Base-by-base conservation (phyloP, 2,888 invertebrate species). In the Eupithecia dodoneata region DNA sequence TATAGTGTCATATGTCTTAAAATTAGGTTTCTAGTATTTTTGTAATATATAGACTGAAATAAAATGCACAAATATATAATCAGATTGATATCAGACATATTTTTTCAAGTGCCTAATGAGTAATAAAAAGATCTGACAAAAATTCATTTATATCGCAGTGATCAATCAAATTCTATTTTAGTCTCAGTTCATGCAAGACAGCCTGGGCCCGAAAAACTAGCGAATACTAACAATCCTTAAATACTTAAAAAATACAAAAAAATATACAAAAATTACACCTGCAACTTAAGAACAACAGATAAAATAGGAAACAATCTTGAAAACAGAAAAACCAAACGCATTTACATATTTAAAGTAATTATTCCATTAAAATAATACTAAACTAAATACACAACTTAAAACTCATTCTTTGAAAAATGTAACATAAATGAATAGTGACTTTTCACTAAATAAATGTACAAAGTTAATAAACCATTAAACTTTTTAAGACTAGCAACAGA, bases 241-340 rank as follows among this genome's bases (percentile, higher is more conserved):
- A 73, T 75, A 80, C 76, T 73, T 76, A 80, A 79, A 80, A 79
- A 77, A 79, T 74, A 76, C 52, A 76, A 76, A 76, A 76, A 76
- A 74, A 79, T 76, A 79, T 75, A 80, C 76, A 78, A 69, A 81
- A 80, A 80, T 78, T 73, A 81, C 81, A 63, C 63, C 63, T 63
- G 18, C 63, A 74, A 74, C 59, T 55, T 71, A 55, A 75, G 45
- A 81, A 59, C 55, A 63, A 76, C 71, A 71, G 74, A 71, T 63
- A 74, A 42, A 71, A 75, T 73, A 74, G 71, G 77, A 79, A 73
- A 77, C 49, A 77, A 52, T 74, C 52, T 69, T 75, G 45, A 65
- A 72, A 76, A 76, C 72, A 10, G 73, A 76, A 76, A 73, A 73
- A 75, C 55, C 3, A 55, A 76, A 75, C 55, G 45, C 55, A 71